Base-by-base conservation (phyloP, 2,113 vertebrate genomes). In the Trichomycterus rosablanca region DNA sequence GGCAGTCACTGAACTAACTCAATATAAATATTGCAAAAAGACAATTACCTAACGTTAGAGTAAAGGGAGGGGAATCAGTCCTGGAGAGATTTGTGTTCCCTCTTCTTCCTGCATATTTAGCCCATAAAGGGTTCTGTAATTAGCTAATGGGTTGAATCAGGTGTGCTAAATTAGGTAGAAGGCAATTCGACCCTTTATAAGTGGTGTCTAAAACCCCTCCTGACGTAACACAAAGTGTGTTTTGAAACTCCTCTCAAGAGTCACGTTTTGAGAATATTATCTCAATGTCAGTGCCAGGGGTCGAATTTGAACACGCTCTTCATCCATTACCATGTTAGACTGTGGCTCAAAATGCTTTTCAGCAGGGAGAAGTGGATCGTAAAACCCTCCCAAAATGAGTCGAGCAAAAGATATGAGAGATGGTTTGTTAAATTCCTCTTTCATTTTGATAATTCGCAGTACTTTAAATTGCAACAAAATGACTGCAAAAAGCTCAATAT, bases 331-430 rank as follows among this genome's bases (percentile, higher is more conserved):
- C 3, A 9, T 35, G 3, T 35, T 50, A 24, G 48, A 50, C n/a
- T 10, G 7, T 1, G 26, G 26, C 48, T 24, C 24, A n/a, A 50
- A 50, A 50, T 24, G 26, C 12, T 50, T 50, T 15, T 22, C 48
- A 46, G 30, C 15, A 15, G 46, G 57, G 19, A 5, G 34, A 10
- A 35, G 57, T 46, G 57, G 57, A 22, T 59, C 30, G 8, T 59
- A 35, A 48, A 59, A 45, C 24, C 11, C 18, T 46, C 28, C 15
- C 46, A 42, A 58, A 58, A 8, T 51, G 26, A 53, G 10, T 53
- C n/a, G n/a, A n/a, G n/a, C n/a, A n/a, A n/a, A n/a, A 16, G 35
- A 30, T 16, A 35, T 35, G 9, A 53, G 32, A 35, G 43, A 9
- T 34, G 15, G 26, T 35, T 50, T 50, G 32, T 61, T n/a, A 19